Evolutionary conservation across 2,113 vertebrate species (phyloP).

Genomic region (Panthera leo): DNA sequence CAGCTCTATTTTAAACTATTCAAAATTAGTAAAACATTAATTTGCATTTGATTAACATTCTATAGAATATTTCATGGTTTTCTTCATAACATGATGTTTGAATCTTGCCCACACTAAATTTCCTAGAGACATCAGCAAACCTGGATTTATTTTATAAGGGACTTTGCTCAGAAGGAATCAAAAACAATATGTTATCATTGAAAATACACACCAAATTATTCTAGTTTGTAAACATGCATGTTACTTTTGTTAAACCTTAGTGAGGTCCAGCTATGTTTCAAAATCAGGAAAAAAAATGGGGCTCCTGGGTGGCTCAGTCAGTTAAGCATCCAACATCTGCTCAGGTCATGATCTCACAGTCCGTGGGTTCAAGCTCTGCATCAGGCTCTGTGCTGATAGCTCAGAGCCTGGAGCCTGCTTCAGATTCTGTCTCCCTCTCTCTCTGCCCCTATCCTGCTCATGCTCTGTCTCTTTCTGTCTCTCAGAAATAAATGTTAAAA

Average conservation of each 20-base stretch:
- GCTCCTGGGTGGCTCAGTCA: no score
- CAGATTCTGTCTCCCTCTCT: no score
- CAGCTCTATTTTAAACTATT: neutral
- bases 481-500: no score
- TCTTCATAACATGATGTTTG: neutral
- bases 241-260: neutral
- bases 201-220: neutral
- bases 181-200: neutral
- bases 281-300: neutral
- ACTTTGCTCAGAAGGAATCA: neutral
- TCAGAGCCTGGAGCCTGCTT: no score
- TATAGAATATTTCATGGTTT: neutral
- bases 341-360: no score
- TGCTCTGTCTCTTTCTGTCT: no score
- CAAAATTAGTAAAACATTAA: neutral
- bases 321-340: no score
- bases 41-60: neutral
- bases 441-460: no score
- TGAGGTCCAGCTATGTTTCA: neutral
- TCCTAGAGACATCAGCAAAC: neutral
- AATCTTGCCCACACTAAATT: neutral
- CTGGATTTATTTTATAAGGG: neutral
- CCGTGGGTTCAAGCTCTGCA: no score
- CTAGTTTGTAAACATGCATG: neutral
- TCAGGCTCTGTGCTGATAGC: no score